phyloP scores from a whole-genome alignment of 2,888 invertebrate species.

The Arge pagana region DNA sequence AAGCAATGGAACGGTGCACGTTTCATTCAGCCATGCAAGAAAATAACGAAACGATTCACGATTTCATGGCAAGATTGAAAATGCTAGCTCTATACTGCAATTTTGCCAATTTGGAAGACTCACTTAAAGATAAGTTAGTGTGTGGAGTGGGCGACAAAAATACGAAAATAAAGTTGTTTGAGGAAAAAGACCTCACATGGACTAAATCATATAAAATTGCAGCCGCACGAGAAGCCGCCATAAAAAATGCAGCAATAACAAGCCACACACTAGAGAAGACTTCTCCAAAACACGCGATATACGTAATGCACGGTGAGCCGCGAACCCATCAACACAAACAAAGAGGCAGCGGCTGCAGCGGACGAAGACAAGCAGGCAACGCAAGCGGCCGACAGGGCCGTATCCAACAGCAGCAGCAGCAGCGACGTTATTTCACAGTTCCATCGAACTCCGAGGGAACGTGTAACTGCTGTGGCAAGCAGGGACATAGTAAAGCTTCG shows the following conservation, averaged over 20 bases:
- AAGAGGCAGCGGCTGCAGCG: constrained; percentile 5
- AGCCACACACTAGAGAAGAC: not conserved
- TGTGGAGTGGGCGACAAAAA: constrained; percentile 16
- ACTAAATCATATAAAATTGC: constrained; percentile 21
- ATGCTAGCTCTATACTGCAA: constrained; percentile 13
- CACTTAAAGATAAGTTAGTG: constrained; percentile 15
- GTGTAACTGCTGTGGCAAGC: constrained; percentile 16
- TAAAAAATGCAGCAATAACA: constrained; percentile 14
- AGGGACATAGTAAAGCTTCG: constrained; percentile 16
- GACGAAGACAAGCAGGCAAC: not conserved
- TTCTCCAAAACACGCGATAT: constrained; percentile 7
- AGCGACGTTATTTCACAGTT: no score
- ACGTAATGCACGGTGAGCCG: no score
- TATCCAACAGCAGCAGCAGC: no score
- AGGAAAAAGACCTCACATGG: constrained; percentile 14
- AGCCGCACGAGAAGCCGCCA: constrained; percentile 22
- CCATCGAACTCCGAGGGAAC: not conserved
- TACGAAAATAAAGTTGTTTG: constrained; percentile 16
- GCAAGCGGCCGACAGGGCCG: not conserved
- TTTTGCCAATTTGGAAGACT: constrained; percentile 11
- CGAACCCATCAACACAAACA: not conserved
- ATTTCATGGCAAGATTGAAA: no score
- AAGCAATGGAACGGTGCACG: no score
- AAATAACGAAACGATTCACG: no score
- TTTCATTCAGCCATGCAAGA: no score